Percentiles rank a stretch among this genome's conserved stretches.
These are phyloP conservation scores for Taurulus bubalis DNA, from an alignment of 2,113 vertebrate species.

Conservation along the genomic window DNA sequence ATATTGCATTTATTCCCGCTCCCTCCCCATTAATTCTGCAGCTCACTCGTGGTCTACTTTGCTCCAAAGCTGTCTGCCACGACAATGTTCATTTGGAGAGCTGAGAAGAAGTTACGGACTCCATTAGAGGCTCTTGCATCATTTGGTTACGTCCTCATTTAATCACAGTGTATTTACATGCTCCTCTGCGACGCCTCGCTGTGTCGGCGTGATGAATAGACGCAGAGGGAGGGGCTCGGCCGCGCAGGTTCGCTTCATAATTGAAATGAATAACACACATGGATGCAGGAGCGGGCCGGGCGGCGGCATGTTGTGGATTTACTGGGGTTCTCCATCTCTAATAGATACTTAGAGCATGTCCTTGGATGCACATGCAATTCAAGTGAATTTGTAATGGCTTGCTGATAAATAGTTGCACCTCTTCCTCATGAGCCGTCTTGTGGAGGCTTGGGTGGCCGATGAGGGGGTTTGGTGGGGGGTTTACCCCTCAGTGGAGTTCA, in stretches of 20 bases:
- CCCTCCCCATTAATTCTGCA: constrained; percentile 36
- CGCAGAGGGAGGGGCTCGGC: constrained; percentile 11
- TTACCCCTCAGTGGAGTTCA: constrained; percentile 25
- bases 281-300: constrained; percentile 39
- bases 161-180: constrained; percentile 66
- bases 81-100: constrained; percentile 41
- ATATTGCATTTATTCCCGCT: constrained; percentile 40
- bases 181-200: constrained; percentile 45
- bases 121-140: constrained; percentile 67
- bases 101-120: constrained; percentile 54
- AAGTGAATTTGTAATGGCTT: constrained; percentile 52
- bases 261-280: constrained; percentile 17
- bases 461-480: not conserved
- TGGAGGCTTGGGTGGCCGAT: not conserved
- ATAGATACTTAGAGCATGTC: constrained; percentile 45
- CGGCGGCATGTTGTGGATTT: constrained; percentile 48
- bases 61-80: constrained; percentile 31
- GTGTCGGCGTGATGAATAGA: constrained; percentile 39
- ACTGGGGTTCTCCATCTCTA: constrained; percentile 46
- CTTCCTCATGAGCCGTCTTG: constrained; percentile 31
- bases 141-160: constrained; percentile 71
- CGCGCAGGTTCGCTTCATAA: not conserved
- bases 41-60: constrained; percentile 12
- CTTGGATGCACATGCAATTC: constrained; percentile 54
- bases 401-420: constrained; percentile 54